Evolutionary conservation across 2,888 invertebrate species (phyloP).

Genomic region (Oxyscelio sp.): DNA sequence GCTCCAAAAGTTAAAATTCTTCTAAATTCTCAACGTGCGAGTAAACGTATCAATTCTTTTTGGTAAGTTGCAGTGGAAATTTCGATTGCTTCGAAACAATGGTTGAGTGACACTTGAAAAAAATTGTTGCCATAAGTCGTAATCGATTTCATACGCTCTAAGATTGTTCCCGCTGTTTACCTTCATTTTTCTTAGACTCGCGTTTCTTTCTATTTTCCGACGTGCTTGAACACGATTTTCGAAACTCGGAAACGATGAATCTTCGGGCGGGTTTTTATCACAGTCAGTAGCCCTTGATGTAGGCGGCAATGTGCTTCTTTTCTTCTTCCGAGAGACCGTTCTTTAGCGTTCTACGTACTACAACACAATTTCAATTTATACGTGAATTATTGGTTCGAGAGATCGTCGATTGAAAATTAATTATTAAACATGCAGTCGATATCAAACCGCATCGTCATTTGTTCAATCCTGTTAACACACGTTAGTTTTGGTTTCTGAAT

Average conservation of each 20-base stretch:
- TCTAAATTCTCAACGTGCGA: no score
- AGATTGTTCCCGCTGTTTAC: slow-evolving; percentile 69
- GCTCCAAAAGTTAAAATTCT: no score
- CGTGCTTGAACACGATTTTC: slow-evolving; percentile 66
- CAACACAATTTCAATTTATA: slow-evolving; percentile 82
- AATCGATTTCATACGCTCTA: slow-evolving; percentile 62
- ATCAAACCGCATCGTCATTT: slow-evolving; percentile 4
- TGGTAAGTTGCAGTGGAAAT: slow-evolving; percentile 36
- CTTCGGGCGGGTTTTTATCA: slow-evolving; percentile 82
- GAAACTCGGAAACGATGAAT: slow-evolving; percentile 77
- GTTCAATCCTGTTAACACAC: no score
- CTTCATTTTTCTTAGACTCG: slow-evolving; percentile 70
- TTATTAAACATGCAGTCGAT: slow-evolving; percentile 20
- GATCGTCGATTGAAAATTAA: neutral
- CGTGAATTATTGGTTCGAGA: slow-evolving; percentile 20
- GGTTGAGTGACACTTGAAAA: slow-evolving; percentile 69
- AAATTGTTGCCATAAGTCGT: slow-evolving; percentile 52
- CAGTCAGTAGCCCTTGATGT: slow-evolving; percentile 92
- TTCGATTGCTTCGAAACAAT: slow-evolving; percentile 44
- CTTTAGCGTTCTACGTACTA: slow-evolving; percentile 94
- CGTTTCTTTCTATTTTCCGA: slow-evolving; percentile 63
- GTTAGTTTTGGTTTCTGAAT: no score
- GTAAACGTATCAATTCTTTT: no score
- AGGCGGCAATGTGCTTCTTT: slow-evolving; percentile 93
- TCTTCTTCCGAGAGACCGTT: slow-evolving; percentile 95